Evolutionary conservation across 2,113 vertebrate genomes (phyloP), one percentile per base, ranked within the genome.

Genomic region (Arenaria interpres): DNA sequence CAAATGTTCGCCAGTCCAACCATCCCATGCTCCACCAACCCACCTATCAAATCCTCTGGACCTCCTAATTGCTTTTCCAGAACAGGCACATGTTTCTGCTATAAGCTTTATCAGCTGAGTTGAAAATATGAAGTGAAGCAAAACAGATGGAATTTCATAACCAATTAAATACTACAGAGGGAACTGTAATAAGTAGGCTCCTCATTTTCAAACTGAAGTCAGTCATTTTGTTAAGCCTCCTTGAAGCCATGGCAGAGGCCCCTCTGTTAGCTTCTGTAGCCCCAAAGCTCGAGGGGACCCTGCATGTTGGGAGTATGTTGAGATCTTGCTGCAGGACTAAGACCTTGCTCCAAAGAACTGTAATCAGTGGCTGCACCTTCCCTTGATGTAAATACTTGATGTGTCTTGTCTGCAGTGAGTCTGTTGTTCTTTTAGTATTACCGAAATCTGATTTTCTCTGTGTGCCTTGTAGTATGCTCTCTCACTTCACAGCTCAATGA

Each of bases 121-220:
- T 91, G 84, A 85, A 97, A 97, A 93, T 53, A 83, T 0, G 4
- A 94, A 95, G 73, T 82, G 91, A 96, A 96, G 84, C 53, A 92
- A 95, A 96, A 76, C 80, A 97, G 88, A 86, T 94, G 86, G 94
- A 96, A 91, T 94, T 92, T 94, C 90, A 89, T 73, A 94, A 93
- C 93, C 79, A 90, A 94, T 88, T 96, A 87, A 67, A 95, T 93
- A 56, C 48, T 75, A 75, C 62, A 85, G 57, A 80, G 85, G 60
- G 43, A 90, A 90, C 39, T 16, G 3, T 57, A 87, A 79, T 60
- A 76, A 2, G 4, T 75, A 86, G 66, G 48, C 77, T 85, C 74
- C 73, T 94, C 56, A 60, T 90, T 90, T 91, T 73, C 83, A 90
- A 56, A 82, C 69, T 67, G 45, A 64, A 87, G 62, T 77, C 88